Evolutionary conservation across 2,113 vertebrate genomes (phyloP).

Genomic region (Corythornis cristatus): DNA sequence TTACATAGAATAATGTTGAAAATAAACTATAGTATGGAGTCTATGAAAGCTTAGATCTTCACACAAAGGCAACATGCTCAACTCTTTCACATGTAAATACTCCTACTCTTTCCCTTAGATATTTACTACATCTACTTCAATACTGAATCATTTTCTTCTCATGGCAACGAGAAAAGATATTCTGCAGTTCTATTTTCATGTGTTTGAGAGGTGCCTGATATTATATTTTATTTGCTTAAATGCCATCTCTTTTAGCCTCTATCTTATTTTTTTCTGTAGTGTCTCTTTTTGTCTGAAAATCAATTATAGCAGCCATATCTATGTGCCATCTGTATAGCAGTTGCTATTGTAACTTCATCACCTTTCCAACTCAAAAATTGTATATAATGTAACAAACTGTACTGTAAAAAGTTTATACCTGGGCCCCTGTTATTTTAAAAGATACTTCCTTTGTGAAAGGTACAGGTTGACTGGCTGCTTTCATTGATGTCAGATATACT

Average conservation of each 20-base stretch:
- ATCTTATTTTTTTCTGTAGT: neutral
- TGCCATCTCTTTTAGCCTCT: neutral
- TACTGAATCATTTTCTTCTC: neutral
- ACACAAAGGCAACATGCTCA: neutral
- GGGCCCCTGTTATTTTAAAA: neutral
- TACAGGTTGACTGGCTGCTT: neutral
- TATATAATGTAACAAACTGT: neutral
- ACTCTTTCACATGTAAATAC: neutral
- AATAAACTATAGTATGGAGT: neutral
- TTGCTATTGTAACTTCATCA: neutral
- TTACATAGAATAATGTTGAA: neutral
- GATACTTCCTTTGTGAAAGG: neutral
- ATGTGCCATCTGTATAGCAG: neutral
- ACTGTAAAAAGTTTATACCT: neutral
- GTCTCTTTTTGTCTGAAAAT: neutral
- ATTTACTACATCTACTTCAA: neutral
- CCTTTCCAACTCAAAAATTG: neutral
- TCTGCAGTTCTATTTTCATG: neutral
- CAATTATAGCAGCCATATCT: neutral
- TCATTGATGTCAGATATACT: neutral
- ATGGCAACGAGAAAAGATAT: neutral
- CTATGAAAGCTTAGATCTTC: neutral
- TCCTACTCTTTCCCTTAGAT: neutral
- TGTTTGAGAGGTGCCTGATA: neutral
- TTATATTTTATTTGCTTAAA: neutral